A percentile compares a stretch with the other conserved stretches of the same genome.
Evolutionary conservation across 1,140 invertebrate genomes (phyloP).

Genomic region (Mycetomoellerius zeteki): DNA sequence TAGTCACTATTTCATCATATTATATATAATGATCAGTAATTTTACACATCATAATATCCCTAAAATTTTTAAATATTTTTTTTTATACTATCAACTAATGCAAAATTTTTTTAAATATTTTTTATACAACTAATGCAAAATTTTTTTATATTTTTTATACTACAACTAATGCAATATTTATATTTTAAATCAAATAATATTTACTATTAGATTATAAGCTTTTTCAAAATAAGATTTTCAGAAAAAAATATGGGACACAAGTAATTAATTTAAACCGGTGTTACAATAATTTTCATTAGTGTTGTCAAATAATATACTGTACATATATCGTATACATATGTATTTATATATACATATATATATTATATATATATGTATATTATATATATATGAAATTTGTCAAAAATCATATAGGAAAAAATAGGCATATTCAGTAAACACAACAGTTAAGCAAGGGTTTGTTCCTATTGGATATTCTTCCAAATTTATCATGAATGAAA

Average conservation of each 20-base stretch:
- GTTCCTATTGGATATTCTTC: no score
- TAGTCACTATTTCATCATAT: neutral
- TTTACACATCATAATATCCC: neutral
- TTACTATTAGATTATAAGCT: neutral
- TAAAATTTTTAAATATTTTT: neutral
- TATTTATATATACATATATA: no score
- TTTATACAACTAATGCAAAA: neutral
- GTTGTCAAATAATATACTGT: neutral
- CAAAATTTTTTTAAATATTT: no score
- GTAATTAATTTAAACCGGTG: neutral
- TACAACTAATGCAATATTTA: neutral
- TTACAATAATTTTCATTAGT: neutral
- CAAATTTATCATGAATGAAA: no score
- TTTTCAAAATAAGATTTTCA: neutral
- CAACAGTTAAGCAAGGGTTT: no score
- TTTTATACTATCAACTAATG: no score
- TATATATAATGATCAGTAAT: neutral
- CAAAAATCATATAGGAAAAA: no score
- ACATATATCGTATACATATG: no score
- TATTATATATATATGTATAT: no score
- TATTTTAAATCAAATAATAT: neutral
- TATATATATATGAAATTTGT: no score
- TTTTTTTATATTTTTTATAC: neutral
- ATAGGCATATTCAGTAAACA: no score
- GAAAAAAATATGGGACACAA: neutral